A percentile compares a stretch with the other conserved stretches of the same genome.
phyloP scores from a whole-genome alignment of 2,797 vertebrate species.

The Microchirus variegatus region DNA sequence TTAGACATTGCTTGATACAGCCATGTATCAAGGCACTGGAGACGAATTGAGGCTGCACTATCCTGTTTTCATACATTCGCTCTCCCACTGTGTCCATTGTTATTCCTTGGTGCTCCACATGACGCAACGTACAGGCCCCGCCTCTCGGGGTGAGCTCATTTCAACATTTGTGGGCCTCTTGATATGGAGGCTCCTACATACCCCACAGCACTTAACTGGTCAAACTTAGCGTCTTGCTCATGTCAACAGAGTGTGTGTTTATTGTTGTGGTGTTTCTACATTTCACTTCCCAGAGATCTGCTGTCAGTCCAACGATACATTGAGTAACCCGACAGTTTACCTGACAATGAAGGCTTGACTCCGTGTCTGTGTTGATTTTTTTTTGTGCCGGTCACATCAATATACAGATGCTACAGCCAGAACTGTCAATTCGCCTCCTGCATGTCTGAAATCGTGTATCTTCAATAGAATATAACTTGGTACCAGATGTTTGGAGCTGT shows the following conservation, averaged over 20 bases:
- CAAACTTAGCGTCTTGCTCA: neutral
- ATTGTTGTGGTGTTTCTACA: neutral
- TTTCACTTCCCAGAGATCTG: constrained; percentile 2
- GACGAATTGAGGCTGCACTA: constrained; percentile 21
- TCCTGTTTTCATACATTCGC: constrained; percentile 21
- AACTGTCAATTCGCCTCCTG: too few species aligned
- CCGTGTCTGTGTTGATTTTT: neutral
- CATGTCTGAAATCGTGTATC: too few species aligned
- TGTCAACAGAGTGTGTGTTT: neutral
- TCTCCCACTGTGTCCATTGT: neutral
- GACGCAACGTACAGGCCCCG: constrained; percentile 4
- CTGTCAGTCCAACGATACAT: neutral
- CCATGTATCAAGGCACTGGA: constrained; percentile 19
- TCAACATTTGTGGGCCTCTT: neutral
- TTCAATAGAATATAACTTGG: too few species aligned
- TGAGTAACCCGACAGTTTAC: neutral
- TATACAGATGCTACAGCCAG: neutral
- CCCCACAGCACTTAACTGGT: neutral
- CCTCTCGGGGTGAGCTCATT: neutral
- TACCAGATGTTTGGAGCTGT: neutral
- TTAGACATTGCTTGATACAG: neutral
- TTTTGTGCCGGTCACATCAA: neutral
- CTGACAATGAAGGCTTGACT: neutral
- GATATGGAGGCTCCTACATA: neutral
- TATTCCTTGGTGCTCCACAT: neutral